Base-by-base conservation (phyloP, 2,797 vertebrate species). In the Sphenodon punctatus region DNA sequence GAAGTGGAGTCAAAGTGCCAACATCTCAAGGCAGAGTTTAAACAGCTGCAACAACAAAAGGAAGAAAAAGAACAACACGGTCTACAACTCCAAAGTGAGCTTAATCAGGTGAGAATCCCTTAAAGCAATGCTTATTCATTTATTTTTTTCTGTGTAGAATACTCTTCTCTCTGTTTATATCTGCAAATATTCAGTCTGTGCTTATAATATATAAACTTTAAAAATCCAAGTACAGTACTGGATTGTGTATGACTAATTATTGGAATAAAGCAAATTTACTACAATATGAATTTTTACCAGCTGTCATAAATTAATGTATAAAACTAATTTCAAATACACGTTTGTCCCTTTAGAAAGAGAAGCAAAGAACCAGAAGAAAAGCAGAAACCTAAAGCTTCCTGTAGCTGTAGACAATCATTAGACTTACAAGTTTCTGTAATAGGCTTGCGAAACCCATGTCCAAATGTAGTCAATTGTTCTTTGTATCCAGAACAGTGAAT, bases 31-130 rank as follows among this genome's bases (percentile, higher is more conserved):
- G 97, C 96, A 0, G 98, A 99, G 80, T 97, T 96, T 88, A 99
- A 99, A 87, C 99, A 99, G 93, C 88, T 98, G 8, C 97, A 98
- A 45, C 98, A 99, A 68, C 98, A 99, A 86, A 96, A 94, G 71
- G 98, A 99, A 78, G 98, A 99, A 80, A 98, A 97, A 78, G 98
- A 99, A 72, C 98, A 96, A 79, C 97, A 98, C 51, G 95, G 95
- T n/a, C 90, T 97, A 53, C 98, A 98, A 68, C 97, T 98, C 92
- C 99, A 99, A 89, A 97, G 95, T 0, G 98, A 99, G 90, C 97
- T 99, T 76, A 96, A 97, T 90, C 98, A 99, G 95, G 99, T 99
- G 85, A 93, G 92, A 82, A 70, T 61, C 42, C 36, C 64, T 81
- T 58, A 39, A 48, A 11, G 63, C 15, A 13, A 17, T 23, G 6